Evolutionary conservation across 2,888 invertebrate species (phyloP).

Genomic region (Micoletzkya japonica): DNA sequence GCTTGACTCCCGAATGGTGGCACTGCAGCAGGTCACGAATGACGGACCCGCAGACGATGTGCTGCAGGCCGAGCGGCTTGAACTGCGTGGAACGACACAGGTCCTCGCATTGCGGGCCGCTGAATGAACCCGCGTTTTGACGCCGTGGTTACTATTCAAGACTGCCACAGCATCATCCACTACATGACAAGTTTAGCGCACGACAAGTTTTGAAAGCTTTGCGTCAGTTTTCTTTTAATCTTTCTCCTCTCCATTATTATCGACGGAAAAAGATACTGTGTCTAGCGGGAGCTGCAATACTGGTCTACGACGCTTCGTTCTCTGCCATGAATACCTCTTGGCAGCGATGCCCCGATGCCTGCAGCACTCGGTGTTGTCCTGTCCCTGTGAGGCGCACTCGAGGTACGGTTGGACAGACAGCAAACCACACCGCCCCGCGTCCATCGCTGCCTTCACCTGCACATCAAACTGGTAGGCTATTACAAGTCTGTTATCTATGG

Average conservation of each 20-base stretch:
- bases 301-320: too few species aligned
- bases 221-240: not conserved
- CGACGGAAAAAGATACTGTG: too few species aligned
- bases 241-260: not conserved
- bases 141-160: too few species aligned
- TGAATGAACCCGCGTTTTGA: conserved; percentile 36
- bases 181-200: not conserved
- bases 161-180: not conserved
- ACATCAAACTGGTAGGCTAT: conserved; percentile 2
- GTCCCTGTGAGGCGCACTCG: conserved; percentile 57
- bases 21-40: conserved; percentile 57
- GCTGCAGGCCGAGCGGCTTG: conserved; percentile 55
- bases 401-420: conserved; percentile 59
- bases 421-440: conserved; percentile 57
- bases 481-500: not conserved
- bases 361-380: conserved; percentile 58
- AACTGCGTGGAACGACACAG: conserved; percentile 52
- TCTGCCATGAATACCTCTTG: conserved; percentile 40
- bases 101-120: conserved; percentile 60
- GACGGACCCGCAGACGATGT: conserved; percentile 55
- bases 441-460: conserved; percentile 55
- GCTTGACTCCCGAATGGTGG: conserved; percentile 54
- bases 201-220: not conserved
- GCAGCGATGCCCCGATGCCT: conserved; percentile 44
- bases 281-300: too few species aligned